A percentile compares a stretch with the other conserved stretches of the same genome.
phyloP scores from a whole-genome alignment of 2,888 invertebrate species.

The Yponomeuta plumbellus region DNA sequence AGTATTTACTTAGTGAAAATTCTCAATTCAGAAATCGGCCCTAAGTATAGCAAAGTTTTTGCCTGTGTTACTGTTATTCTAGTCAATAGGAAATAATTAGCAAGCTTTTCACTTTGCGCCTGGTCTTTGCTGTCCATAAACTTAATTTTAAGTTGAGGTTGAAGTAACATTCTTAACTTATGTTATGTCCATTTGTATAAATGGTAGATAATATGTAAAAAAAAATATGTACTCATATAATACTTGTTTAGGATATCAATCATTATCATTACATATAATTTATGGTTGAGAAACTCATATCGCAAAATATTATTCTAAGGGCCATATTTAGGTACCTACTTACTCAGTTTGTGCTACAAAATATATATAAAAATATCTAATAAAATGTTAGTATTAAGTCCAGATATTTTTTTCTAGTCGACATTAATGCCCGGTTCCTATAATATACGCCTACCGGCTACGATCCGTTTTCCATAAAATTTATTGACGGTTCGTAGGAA shows the following conservation, averaged over 20 bases:
- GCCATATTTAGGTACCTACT: neutral
- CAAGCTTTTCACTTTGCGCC: neutral
- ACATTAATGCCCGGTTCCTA: too few species aligned
- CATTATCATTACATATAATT: constrained; percentile 17
- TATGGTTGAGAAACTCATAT: constrained; percentile 3
- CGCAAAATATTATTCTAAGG: neutral
- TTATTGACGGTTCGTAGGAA: too few species aligned
- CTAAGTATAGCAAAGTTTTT: too few species aligned
- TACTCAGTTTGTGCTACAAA: neutral
- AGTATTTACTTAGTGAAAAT: too few species aligned
- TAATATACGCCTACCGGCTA: too few species aligned
- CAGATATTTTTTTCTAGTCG: neutral
- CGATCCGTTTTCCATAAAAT: too few species aligned
- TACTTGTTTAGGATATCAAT: neutral
- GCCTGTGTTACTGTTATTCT: neutral
- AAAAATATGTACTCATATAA: neutral
- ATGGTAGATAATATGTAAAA: neutral
- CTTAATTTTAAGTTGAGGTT: neutral
- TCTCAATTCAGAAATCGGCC: too few species aligned
- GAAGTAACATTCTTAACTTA: too few species aligned
- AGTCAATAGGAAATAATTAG: neutral
- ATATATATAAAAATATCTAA: neutral
- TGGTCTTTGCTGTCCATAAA: neutral
- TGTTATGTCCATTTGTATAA: too few species aligned
- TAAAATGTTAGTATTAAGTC: neutral